phyloP scores from a whole-genome alignment of 2,888 invertebrate species.

The Seira musarum region DNA sequence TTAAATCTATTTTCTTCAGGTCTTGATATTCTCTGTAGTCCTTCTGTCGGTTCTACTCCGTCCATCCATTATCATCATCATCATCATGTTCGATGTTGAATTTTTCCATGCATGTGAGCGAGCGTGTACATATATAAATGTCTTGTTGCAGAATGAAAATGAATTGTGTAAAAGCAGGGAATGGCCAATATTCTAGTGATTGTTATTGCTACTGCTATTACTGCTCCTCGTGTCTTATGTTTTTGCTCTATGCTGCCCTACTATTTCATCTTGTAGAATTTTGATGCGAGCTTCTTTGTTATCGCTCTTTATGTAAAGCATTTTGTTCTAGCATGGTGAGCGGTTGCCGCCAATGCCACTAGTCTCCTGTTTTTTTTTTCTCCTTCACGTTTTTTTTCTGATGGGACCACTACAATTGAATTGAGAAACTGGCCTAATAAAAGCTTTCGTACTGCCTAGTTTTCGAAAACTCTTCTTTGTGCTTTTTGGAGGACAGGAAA shows the following conservation, averaged over 20 bases:
- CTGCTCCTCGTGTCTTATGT: no score
- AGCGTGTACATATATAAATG: no score
- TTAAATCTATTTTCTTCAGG: no score
- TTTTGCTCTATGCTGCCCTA: neutral
- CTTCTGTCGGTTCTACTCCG: no score
- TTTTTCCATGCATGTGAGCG: no score
- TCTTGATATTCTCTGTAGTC: no score
- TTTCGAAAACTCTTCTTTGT: neutral
- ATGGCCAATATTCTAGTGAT: constrained; percentile 24
- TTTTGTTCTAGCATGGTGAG: neutral
- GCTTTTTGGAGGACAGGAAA: neutral
- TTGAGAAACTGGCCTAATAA: neutral
- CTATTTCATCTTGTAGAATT: constrained; percentile 13
- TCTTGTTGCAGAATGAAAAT: constrained; percentile 25
- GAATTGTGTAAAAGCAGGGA: constrained; percentile 3
- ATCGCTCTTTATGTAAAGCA: constrained; percentile 10
- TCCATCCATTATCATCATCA: no score
- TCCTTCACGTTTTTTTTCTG: neutral
- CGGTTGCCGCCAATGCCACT: constrained; percentile 3
- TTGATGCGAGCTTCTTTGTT: constrained; percentile 14
- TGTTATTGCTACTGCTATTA: constrained; percentile 7
- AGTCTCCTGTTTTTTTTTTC: constrained; percentile 5
- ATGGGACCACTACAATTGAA: constrained; percentile 14
- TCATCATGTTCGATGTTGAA: neutral
- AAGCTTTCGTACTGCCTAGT: constrained; percentile 1